Conservation (phyloP, 2,797 vertebrate species). For the Sitta carolinensis region DNA sequence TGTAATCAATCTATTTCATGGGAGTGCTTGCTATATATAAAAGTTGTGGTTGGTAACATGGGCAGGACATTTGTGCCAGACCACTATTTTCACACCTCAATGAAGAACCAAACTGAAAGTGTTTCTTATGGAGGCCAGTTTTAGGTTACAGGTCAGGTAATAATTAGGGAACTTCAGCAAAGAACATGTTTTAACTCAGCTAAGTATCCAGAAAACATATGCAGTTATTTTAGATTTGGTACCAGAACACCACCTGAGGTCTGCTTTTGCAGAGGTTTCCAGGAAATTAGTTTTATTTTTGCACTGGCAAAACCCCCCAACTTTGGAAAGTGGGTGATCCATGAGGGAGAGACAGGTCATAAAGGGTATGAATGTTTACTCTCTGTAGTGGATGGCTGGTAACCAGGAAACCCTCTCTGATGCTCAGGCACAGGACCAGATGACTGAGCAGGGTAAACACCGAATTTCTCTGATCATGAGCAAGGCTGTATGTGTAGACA, state of each 20-base stretch:
- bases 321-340: not conserved
- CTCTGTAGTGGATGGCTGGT: not conserved
- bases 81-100: not conserved
- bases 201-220: not conserved
- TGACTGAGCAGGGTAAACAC: not conserved
- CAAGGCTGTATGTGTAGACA: not conserved
- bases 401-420: not conserved
- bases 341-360: not conserved
- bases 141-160: not conserved
- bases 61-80: not conserved
- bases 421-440: not conserved
- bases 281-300: not conserved
- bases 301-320: not conserved
- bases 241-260: not conserved
- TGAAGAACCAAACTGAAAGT: slow-evolving; percentile 11
- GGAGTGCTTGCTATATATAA: slow-evolving; percentile 25
- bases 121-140: not conserved
- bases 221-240: not conserved
- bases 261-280: not conserved
- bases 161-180: slow-evolving; percentile 1
- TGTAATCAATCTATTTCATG: slow-evolving; percentile 35
- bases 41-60: not conserved
- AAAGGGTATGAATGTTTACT: not conserved
- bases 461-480: not conserved
- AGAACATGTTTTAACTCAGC: not conserved